These are phyloP conservation scores for Pardosa pseudoannulata DNA, from an alignment of 2,888 invertebrate species.

Conservation along the genomic window DNA sequence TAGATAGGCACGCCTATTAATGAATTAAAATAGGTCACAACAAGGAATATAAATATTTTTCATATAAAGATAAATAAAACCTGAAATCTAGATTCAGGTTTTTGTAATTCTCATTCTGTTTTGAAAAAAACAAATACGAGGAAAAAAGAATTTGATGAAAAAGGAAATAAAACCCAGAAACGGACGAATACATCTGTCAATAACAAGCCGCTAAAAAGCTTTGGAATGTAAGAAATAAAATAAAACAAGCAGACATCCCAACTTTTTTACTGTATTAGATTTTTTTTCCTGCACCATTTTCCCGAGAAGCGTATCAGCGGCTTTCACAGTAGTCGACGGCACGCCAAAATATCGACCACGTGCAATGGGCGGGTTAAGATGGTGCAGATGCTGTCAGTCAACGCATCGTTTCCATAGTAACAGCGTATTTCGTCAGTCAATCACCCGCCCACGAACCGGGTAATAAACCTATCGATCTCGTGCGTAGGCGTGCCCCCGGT, in stretches of 20 bases:
- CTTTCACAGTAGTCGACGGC: constrained; percentile 31
- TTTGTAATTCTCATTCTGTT: too few relatives aligned
- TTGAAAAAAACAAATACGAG: too few relatives aligned
- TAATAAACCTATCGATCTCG: constrained; percentile 67
- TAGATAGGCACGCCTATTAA: too few relatives aligned
- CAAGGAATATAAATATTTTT: too few relatives aligned
- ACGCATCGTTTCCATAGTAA: constrained; percentile 37
- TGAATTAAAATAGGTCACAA: too few relatives aligned
- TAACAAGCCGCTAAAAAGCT: constrained; percentile 9
- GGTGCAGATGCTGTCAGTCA: constrained; percentile 31
- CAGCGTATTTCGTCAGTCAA: constrained; percentile 49
- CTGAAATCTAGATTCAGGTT: too few relatives aligned
- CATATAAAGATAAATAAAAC: too few relatives aligned
- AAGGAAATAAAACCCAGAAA: too few relatives aligned
- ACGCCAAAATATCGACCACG: constrained; percentile 59
- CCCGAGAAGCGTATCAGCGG: constrained; percentile 33
- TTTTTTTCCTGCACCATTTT: constrained; percentile 7
- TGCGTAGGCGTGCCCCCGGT: constrained; percentile 47
- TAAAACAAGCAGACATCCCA: constrained; percentile 25
- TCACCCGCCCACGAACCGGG: constrained; percentile 60
- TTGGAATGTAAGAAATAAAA: background rate
- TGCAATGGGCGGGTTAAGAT: constrained; percentile 37
- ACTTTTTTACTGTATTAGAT: constrained; percentile 18
- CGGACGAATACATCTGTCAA: constrained; percentile 1
- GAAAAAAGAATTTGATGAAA: too few relatives aligned